These are phyloP conservation scores for Agonopterix arenella DNA, from an alignment of 2,888 invertebrate genomes.

Conservation along the genomic window DNA sequence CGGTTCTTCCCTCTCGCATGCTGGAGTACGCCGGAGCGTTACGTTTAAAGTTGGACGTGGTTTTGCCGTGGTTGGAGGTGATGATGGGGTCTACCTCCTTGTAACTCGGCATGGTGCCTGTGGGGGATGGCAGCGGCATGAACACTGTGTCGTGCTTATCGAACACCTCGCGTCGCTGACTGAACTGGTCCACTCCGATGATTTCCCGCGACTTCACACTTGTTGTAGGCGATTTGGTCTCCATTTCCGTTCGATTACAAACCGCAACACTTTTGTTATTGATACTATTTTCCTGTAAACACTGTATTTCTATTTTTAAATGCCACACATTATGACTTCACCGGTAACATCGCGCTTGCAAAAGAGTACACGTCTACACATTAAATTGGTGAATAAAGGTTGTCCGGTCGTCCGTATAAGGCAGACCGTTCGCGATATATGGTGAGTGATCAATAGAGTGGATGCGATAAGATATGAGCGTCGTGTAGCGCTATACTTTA, in stretches of 20 bases:
- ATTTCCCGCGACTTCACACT: slow-evolving; percentile 70
- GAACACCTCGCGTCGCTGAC: slow-evolving; percentile 71
- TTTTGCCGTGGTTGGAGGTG: slow-evolving; percentile 66
- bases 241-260: slow-evolving; percentile 73
- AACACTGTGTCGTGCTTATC: slow-evolving; percentile 71
- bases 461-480: slow-evolving; percentile 66
- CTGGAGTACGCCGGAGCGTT: slow-evolving; percentile 63
- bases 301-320: slow-evolving; percentile 69
- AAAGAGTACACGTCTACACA: slow-evolving; percentile 55
- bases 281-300: slow-evolving; percentile 72
- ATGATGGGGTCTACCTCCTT: slow-evolving; percentile 54
- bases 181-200: slow-evolving; percentile 69
- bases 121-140: slow-evolving; percentile 55
- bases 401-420: slow-evolving; percentile 65
- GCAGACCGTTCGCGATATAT: slow-evolving; percentile 68
- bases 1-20: slow-evolving; percentile 61
- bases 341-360: slow-evolving; percentile 67
- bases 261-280: slow-evolving; percentile 73
- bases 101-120: slow-evolving; percentile 37
- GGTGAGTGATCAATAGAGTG: slow-evolving; percentile 70
- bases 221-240: slow-evolving; percentile 66
- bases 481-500: slow-evolving; percentile 52
- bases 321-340: slow-evolving; percentile 72
- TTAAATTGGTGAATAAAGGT: slow-evolving; percentile 71
- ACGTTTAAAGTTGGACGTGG: slow-evolving; percentile 64